Evolutionary conservation across 2,888 invertebrate genomes (phyloP).

Genomic region (Eremobia ochroleuca): DNA sequence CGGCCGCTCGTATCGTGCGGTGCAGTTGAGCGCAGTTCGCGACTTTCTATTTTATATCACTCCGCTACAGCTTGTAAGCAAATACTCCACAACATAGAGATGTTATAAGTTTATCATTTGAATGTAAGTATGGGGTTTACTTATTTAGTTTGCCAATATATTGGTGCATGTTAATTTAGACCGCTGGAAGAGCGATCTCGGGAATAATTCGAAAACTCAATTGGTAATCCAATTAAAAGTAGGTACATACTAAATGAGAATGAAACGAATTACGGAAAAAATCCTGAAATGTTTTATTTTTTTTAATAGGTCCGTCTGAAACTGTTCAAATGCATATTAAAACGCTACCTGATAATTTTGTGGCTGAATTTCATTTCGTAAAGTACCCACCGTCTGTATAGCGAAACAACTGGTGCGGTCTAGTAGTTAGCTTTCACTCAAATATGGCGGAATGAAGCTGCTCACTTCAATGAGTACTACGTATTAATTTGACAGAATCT

Average conservation of each 20-base stretch:
- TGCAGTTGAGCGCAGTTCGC: slow-evolving; percentile 40
- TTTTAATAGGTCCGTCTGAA: neutral
- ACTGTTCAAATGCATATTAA: neutral
- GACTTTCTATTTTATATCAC: neutral
- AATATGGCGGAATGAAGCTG: neutral
- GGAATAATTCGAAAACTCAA: neutral
- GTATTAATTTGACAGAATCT: neutral
- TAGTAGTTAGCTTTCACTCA: neutral
- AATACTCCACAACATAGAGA: neutral
- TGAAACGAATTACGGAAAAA: no score
- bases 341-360: neutral
- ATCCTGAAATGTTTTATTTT: neutral
- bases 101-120: neutral
- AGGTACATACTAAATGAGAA: neutral
- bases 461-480: neutral
- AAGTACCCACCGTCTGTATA: neutral
- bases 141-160: neutral
- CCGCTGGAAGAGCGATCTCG: neutral
- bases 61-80: slow-evolving; percentile 20
- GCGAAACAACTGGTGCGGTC: neutral
- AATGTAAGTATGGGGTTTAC: neutral
- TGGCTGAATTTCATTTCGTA: neutral
- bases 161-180: neutral
- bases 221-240: no score
- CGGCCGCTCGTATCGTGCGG: neutral